Percentiles rank a stretch among this genome's conserved stretches.
These are phyloP conservation scores for Isaurus tuberculatus DNA, from an alignment of 92 coral and sea anemone genomes.

Conservation along the genomic window DNA sequence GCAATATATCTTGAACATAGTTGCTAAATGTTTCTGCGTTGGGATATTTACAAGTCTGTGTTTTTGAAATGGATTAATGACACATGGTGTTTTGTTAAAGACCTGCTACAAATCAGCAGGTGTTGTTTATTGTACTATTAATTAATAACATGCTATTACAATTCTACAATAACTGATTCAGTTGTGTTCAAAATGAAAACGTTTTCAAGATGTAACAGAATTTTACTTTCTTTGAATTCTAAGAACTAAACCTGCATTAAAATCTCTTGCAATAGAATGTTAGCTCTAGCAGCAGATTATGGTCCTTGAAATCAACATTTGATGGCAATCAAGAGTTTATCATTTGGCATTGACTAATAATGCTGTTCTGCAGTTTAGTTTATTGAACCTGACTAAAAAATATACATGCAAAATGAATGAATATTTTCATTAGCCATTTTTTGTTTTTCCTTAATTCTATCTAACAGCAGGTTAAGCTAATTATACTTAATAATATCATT, in stretches of 20 bases:
- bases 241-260: neutral
- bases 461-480: no score
- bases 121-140: conserved; percentile 5
- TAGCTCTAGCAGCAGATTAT: neutral
- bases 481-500: no score
- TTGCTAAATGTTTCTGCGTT: no score
- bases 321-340: neutral
- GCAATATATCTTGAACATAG: neutral
- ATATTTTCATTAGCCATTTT: no score
- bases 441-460: no score
- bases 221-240: neutral
- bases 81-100: neutral
- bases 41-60: neutral
- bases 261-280: neutral
- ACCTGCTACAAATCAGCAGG: conserved; percentile 35
- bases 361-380: no score
- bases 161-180: neutral
- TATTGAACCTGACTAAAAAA: no score
- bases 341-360: neutral
- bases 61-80: conserved; percentile 21
- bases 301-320: neutral
- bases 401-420: no score
- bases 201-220: neutral
- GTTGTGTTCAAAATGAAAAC: neutral
- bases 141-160: conserved; percentile 26